Base-by-base conservation (phyloP, 2,797 vertebrate species). In the Paedocypris micromegethes region DNA sequence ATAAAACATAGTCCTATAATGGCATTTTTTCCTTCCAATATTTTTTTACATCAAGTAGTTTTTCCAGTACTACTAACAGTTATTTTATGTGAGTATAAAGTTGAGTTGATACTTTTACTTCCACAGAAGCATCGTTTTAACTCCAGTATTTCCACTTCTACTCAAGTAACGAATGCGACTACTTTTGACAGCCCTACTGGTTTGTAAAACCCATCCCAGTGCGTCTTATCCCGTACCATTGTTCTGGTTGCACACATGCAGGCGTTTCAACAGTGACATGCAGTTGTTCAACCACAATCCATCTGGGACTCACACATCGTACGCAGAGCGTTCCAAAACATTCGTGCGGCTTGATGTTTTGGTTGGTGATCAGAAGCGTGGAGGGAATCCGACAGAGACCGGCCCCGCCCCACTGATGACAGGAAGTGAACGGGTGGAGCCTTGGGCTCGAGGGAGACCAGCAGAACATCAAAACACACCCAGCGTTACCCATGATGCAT, bases 341-440 rank as follows among this genome's bases (percentile, higher is more conserved):
- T 66, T 74, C 50, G 72, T 72, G 78, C 79, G 63, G 65, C 48
- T 54, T 77, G 65, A 82, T 85, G 81, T 87, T 86, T 83, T 82
- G 78, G 79, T 75, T 82, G 72, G 59, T 63, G 61, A 59, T 76
- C 77, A 79, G 7, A 76, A 73, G 50, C 79, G 69, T 74, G 77
- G 46, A 73, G 79, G 83, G 85, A 83, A 87, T 79, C 77, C 55
- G 5, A 44, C 58, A 66, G 56, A 70, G 78, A 81, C 79, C 77
- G 74, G 47, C 41, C 47, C 56, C 47, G 9, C 44, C 45, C 5
- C n/a, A 37, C 48, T 43, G 47, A 57, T 73, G 46, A 8, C n/a
- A 40, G n/a, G 4, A 45, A 37, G 6, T 40, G 39, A 3, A 45
- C 8, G 23, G 38, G 23, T 1, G 23, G 23, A 23, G 3, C 1